Conservation (phyloP, 2,888 invertebrate species). For the Hirtodrosophila trivittata region DNA sequence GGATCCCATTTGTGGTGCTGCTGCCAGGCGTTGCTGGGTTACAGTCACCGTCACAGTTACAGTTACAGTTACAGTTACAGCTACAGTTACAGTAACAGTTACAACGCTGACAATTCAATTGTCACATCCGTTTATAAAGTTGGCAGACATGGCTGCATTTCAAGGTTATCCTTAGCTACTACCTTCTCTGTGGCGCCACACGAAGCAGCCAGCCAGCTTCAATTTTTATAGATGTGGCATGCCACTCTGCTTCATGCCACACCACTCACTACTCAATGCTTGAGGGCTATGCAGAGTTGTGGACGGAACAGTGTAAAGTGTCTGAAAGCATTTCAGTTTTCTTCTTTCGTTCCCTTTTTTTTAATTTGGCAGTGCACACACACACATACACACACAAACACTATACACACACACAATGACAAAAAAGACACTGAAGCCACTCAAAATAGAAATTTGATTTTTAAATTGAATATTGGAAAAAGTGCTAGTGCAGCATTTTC, state of each 20-base stretch:
- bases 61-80: constrained; percentile 19
- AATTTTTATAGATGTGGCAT: constrained; percentile 7
- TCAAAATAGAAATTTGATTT: constrained; percentile 51
- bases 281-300: no score
- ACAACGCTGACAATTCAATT: constrained; percentile 63
- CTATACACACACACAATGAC: constrained; percentile 30
- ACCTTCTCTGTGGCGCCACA: constrained; percentile 8
- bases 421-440: constrained; percentile 22
- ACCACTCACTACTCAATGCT: no score
- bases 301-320: no score
- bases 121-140: constrained; percentile 72
- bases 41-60: constrained; percentile 23
- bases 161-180: constrained; percentile 52
- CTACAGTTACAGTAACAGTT: constrained; percentile 18
- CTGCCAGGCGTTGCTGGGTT: constrained; percentile 25
- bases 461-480: constrained; percentile 28
- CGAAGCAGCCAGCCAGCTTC: constrained; percentile 20
- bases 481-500: not conserved
- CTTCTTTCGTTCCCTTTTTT: constrained; percentile 31
- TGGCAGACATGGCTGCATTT: constrained; percentile 65
- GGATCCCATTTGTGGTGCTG: constrained; percentile 23
- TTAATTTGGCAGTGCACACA: constrained; percentile 56
- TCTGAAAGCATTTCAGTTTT: no score
- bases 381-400: no score
- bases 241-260: not conserved